Base-by-base conservation (phyloP, 2,113 vertebrate genomes). In the Apaloderma vittatum region DNA sequence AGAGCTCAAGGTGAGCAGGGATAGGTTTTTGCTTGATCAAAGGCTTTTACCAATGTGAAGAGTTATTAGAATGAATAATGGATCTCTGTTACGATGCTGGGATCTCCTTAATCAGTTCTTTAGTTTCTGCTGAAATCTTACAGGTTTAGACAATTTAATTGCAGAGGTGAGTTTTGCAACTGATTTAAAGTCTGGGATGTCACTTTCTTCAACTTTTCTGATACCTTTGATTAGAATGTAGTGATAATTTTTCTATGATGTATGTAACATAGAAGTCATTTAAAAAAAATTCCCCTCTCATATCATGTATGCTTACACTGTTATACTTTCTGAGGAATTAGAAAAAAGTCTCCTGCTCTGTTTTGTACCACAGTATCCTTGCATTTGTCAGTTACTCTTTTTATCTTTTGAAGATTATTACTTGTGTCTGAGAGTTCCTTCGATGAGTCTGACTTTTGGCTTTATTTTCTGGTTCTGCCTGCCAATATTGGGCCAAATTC, bases 11-110 rank as follows among this genome's bases (percentile, higher is more conserved):
- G 76, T 52, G 51, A 84, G 23, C 0, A 48, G 5, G 4, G 26
- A 2, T 0, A 13, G 15, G 2, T n/a, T 1, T 3, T 84, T 63
- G 4, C 3, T 65, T 13, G 18, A 16, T 30, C 8, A 15, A 72
- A 78, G 16, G 17, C 2, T 23, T 77, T 77, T 67, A 63, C 8
- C 12, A 32, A 2, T 0, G 0, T 54, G 22, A n/a, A 30, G 40
- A 46, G 23, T 51, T 5, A 4, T 48, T 46, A 16, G 36, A 62
- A 81, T 9, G 24, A 49, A 9, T 21, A 40, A 32, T 3, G 2
- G 32, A 32, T 43, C 7, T 26, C 3, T 26, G 11, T 7, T 43
- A 4, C 0, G 0, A 23, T 15, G 12, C 12, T 46, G 34, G 15
- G 23, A 7, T 16, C 2, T 30, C 17, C 70, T 88, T 36, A 17